Evolutionary conservation across 2,797 vertebrate species (phyloP).

Genomic region (Natrix natrix): DNA sequence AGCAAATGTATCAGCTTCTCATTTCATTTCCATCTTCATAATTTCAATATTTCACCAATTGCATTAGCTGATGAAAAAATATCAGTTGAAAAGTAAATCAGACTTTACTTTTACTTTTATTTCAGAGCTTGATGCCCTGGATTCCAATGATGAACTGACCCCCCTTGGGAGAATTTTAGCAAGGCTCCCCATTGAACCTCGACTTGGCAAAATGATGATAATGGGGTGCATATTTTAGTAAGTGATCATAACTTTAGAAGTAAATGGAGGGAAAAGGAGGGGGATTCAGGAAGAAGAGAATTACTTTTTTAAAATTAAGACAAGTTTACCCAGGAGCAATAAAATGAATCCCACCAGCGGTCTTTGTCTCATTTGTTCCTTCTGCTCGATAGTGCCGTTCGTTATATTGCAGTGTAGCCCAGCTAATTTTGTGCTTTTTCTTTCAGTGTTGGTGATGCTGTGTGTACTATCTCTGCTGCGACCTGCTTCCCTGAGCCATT

Average conservation of each 20-base stretch:
- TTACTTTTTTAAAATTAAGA: neutral
- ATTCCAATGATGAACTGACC: conserved; percentile 90
- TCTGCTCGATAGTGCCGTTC: neutral
- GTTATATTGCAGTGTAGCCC: neutral
- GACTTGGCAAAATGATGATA: conserved; percentile 98
- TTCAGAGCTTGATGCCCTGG: conserved; percentile 88
- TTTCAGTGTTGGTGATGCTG: conserved; percentile 89
- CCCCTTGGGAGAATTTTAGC: conserved; percentile 92
- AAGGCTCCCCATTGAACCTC: conserved; percentile 91
- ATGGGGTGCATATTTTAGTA: conserved; percentile 97
- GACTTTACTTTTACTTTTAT: conserved; percentile 9
- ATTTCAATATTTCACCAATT: neutral
- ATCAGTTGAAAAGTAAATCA: rapidly evolving
- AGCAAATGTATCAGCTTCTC: neutral
- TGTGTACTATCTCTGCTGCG: conserved; percentile 94
- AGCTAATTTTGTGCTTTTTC: conserved; percentile 21
- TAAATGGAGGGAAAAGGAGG: no score
- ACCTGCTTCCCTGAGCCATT: conserved; percentile 94
- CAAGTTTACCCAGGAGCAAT: neutral
- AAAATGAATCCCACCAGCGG: neutral
- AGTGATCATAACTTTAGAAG: conserved; percentile 46
- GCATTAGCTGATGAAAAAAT: neutral
- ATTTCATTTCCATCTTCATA: no score
- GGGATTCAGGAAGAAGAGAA: neutral
- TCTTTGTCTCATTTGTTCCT: neutral